Base-by-base conservation (phyloP, 2,888 invertebrate genomes). In the Drosophila nr. fundita region DNA sequence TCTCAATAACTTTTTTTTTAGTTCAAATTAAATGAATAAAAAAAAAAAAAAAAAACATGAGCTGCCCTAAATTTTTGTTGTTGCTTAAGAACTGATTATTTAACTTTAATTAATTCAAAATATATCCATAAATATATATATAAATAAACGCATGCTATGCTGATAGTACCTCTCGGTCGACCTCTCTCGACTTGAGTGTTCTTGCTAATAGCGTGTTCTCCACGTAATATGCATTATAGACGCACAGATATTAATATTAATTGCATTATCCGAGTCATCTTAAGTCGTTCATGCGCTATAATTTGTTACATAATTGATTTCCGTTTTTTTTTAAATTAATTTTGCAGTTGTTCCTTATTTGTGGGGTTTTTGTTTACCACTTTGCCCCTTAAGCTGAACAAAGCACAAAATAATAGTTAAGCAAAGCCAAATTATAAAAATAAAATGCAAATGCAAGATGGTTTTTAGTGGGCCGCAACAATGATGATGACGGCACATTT, bases 361-460 rank as follows among this genome's bases (percentile, higher is more conserved):
- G 32, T 52, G 32, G 50, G 2, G 6, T 11, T 21, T 48, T 27
- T 24, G 38, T 53, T 69, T 69, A n/a, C 53, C 42, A 55, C 40
- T 60, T 34, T 40, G 27, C 49, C 38, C 18, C 52, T 58, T 53
- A n/a, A 59, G 59, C 59, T 68, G 58, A 68, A 32, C 53, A 48
- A 24, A 13, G 54, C 67, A 8, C 15, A 70, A 61, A 57, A 57
- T 64, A 42, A 57, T 40, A 32, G 29, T 32, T 18, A 30, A 42
- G 13, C 42, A 38, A 58, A 62, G 18, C 58, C 18, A 40, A 32
- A 49, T 49, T 34, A 49, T 24, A 49, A 62, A 36, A 40, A 38
- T 50, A 64, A 78, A 78, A 78, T 79, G 77, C 80, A 78, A 79
- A 79, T 78, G 76, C 70, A 75, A 59, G 58, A 64, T 52, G 64